phyloP scores from a whole-genome alignment of 2,113 vertebrate species.

The Halcyon senegalensis region DNA sequence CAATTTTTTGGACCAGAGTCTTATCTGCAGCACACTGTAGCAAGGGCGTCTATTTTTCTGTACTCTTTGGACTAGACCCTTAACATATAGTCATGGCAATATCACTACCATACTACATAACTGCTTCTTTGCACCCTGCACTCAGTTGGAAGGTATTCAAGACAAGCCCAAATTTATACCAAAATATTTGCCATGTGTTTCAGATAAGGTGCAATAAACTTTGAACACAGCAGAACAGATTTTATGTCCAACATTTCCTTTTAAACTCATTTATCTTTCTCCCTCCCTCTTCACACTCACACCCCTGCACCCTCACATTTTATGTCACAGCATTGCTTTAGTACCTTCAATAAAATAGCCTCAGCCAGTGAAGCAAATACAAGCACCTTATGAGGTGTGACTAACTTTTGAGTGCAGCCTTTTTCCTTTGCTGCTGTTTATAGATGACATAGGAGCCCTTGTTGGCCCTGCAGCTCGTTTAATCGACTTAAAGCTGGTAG shows the following conservation, averaged over 20 bases:
- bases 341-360: not conserved
- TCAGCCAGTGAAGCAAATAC: conserved; percentile 34
- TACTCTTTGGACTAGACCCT: not conserved
- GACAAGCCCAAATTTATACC: conserved; percentile 21
- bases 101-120: not conserved
- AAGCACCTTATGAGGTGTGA: conserved; percentile 44
- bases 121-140: not conserved
- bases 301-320: not conserved
- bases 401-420: not conserved
- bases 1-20: not conserved
- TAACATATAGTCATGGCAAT: not conserved
- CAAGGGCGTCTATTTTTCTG: fast-evolving
- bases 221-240: not conserved
- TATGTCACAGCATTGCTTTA: not conserved
- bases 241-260: not conserved
- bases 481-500: conserved; percentile 28
- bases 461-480: not conserved
- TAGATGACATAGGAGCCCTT: conserved; percentile 49
- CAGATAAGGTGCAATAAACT: not conserved
- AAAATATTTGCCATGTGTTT: conserved; percentile 45
- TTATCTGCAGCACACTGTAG: not conserved
- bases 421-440: conserved; percentile 43
- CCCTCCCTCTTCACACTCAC: not conserved
- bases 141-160: not conserved
- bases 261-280: not conserved